A percentile compares a stretch with the other conserved stretches of the same genome.
Conservation (phyloP, 2,797 vertebrate species). For the Falco cherrug region DNA sequence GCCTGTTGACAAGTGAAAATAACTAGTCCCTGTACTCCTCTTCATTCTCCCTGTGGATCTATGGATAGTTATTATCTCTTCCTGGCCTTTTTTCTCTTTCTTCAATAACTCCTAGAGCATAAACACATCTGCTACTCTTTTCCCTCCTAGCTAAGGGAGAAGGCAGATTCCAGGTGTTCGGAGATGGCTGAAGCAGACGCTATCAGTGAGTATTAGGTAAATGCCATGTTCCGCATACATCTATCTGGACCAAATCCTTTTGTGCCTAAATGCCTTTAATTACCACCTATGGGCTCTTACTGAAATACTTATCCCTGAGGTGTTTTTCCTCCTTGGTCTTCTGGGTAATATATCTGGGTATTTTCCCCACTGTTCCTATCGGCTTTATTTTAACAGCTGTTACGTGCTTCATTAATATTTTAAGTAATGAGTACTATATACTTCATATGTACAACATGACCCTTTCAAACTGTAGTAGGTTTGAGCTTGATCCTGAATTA, state of each 20-base stretch:
- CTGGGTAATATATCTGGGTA: not conserved
- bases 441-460: not conserved
- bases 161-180: not conserved
- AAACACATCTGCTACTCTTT: constrained; percentile 21
- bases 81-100: not conserved
- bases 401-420: not conserved
- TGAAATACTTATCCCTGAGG: not conserved
- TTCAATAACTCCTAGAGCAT: not conserved
- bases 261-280: not conserved
- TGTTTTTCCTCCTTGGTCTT: not conserved
- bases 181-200: not conserved
- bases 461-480: not conserved
- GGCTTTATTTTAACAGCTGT: not conserved
- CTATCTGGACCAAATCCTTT: not conserved
- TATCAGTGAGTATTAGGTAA: not conserved
- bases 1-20: constrained; percentile 4
- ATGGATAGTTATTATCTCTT: not conserved
- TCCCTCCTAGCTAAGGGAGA: not conserved
- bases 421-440: not conserved
- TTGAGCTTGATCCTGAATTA: not conserved
- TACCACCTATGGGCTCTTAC: not conserved
- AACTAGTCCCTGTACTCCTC: not conserved
- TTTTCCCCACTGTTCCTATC: not conserved
- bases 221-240: not conserved
- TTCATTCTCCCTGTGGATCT: not conserved